Base-by-base conservation (phyloP, 2,113 vertebrate genomes). In the Myotis yumanensis region DNA sequence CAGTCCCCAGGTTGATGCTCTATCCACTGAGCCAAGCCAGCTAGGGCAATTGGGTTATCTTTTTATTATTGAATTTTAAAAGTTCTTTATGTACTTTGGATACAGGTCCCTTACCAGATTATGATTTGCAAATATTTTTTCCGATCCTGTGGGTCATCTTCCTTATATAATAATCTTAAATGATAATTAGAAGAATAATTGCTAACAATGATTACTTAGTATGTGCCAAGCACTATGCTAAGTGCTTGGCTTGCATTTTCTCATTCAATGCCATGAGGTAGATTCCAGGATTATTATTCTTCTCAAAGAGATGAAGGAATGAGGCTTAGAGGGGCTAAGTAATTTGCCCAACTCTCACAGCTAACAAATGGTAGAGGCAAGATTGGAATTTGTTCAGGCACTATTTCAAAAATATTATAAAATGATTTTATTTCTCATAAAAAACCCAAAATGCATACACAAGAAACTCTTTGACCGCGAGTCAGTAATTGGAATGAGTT, bases 351-450 rank as follows among this genome's bases (percentile, higher is more conserved):
- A 18, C 25, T 85, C 43, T n/a, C 68, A 46, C 12, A 77, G 28
- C 20, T 68, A 52, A 51, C 32, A 73, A 28, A 16, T 68, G 23
- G n/a, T 28, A 30, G 68, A 71, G 15, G 23, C 20, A 72, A 17
- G 5, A 68, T 43, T 90, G 17, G 32, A 62, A 54, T 81, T 46
- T 93, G 20, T 64, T 35, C 14, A 37, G 57, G 28, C 32, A 54
- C 17, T 68, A 25, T 72, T 93, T 90, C 54, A 83, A 86, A 95
- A 93, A 84, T 73, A n/a, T 64, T 17, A 51, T 64, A 83, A 82
- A 77, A 16, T 84, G 64, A 72, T 72, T 71, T 84, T 84, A 40
- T 79, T 80, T 76, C 40, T 77, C 68, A 40, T 20, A 32, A 14
- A 25, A 35, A 92, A 86, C 30, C 8, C n/a, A 5, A 40, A 40